Evolutionary conservation across 1,140 invertebrate genomes (phyloP).

Genomic region (Aleiodes sp.): DNA sequence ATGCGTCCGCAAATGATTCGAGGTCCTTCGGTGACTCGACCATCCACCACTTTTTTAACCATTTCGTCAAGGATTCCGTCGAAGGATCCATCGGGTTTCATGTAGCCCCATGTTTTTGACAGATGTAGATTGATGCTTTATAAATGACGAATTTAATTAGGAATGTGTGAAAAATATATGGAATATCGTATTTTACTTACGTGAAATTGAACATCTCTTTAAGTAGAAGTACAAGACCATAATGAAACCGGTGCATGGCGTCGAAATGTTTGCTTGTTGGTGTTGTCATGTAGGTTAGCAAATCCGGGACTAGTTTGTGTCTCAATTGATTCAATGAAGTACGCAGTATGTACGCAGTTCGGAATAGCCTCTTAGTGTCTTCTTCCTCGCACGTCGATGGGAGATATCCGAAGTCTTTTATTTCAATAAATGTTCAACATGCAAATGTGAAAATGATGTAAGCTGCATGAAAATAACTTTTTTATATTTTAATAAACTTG

Average conservation of each 20-base stretch:
- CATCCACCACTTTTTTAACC: conserved; percentile 68
- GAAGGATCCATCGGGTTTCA: conserved; percentile 69
- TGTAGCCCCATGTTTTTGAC: conserved; percentile 73
- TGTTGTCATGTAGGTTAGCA: conserved; percentile 67
- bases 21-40: conserved; percentile 63
- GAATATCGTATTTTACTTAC: conserved; percentile 30
- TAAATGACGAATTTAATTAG: background rate
- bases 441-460: too few relatives aligned
- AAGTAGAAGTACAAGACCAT: conserved; percentile 68
- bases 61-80: conserved; percentile 74
- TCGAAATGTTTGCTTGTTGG: conserved; percentile 68
- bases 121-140: conserved; percentile 61
- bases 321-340: conserved; percentile 65
- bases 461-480: too few relatives aligned
- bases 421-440: too few relatives aligned
- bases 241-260: conserved; percentile 72
- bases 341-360: too few relatives aligned
- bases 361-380: too few relatives aligned
- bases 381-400: too few relatives aligned
- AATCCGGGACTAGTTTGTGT: conserved; percentile 64
- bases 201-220: conserved; percentile 72
- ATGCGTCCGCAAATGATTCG: conserved; percentile 68
- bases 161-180: background rate
- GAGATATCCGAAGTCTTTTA: too few relatives aligned
- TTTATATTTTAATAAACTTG: too few relatives aligned